A percentile compares a stretch with the other conserved stretches of the same genome.
These are phyloP conservation scores for Tamias sibiricus DNA, from an alignment of 2,113 vertebrate species.

Conservation along the genomic window DNA sequence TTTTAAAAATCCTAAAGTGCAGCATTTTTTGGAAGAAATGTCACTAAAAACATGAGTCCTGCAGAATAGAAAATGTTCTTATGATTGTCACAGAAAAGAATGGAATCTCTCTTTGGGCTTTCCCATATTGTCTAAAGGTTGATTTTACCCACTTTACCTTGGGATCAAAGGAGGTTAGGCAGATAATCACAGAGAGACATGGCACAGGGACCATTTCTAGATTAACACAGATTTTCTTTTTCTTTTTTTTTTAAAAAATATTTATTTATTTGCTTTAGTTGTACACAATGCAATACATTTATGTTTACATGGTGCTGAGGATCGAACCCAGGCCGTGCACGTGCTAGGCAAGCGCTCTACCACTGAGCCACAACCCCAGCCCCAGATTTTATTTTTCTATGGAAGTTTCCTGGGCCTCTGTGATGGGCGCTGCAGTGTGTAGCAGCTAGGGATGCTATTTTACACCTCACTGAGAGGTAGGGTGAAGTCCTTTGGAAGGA, in stretches of 20 bases:
- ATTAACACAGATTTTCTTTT: not conserved
- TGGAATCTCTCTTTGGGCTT: not conserved
- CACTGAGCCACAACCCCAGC: too few relatives aligned
- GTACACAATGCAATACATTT: too few relatives aligned
- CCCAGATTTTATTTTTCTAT: too few relatives aligned
- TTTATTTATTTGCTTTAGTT: too few relatives aligned
- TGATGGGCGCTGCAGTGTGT: accelerated
- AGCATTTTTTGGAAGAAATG: slow-evolving; percentile 1
- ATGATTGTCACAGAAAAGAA: not conserved
- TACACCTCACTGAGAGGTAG: not conserved
- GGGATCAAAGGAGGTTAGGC: not conserved
- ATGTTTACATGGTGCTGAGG: too few relatives aligned
- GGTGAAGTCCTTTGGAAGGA: not conserved
- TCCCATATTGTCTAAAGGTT: not conserved
- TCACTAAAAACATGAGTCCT: not conserved
- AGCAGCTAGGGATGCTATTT: not conserved
- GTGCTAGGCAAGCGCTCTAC: too few relatives aligned
- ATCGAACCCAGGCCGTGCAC: too few relatives aligned
- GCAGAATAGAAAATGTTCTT: not conserved
- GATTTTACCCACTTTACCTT: not conserved
- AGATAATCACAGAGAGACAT: not conserved
- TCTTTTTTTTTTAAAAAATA: too few relatives aligned
- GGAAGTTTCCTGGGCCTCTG: not conserved
- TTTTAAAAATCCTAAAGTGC: slow-evolving; percentile 33
- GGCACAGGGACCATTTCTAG: not conserved